phyloP scores from a whole-genome alignment of 2,888 invertebrate genomes.

The Orthonevra nobilis region DNA sequence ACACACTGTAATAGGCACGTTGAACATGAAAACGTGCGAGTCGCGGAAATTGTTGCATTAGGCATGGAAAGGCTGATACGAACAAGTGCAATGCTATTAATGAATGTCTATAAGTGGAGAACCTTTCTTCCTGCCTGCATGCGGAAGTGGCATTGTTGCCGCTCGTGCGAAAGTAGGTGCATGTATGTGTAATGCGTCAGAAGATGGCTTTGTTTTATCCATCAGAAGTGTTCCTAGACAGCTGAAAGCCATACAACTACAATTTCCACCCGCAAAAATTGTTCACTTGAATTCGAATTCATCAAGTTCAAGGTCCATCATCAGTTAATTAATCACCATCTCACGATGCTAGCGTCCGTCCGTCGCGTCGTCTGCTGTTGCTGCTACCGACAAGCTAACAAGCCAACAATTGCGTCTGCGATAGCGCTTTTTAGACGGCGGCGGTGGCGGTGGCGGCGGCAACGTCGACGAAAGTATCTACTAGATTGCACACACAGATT shows the following conservation, averaged over 20 bases:
- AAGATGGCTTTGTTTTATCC: no score
- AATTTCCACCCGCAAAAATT: conserved; percentile 29
- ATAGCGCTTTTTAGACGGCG: neutral
- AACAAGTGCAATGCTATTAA: conserved; percentile 62
- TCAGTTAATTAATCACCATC: conserved; percentile 61
- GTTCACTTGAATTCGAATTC: conserved; percentile 10
- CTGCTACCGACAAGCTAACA: no score
- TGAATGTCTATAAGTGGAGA: conserved; percentile 38
- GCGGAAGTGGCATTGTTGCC: conserved; percentile 48
- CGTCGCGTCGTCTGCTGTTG: no score
- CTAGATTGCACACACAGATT: conserved; percentile 43
- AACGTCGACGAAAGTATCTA: conserved; percentile 16
- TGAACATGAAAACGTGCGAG: conserved; percentile 66
- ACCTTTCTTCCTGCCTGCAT: conserved; percentile 30
- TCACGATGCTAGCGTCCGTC: conserved; percentile 28
- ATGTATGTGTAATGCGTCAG: no score
- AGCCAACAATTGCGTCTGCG: conserved; percentile 13
- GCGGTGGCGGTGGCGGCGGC: conserved; percentile 20
- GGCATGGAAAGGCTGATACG: conserved; percentile 32
- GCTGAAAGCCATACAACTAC: neutral
- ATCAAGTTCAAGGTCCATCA: conserved; percentile 64
- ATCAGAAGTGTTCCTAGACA: no score
- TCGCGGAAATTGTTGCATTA: conserved; percentile 61
- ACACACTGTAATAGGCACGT: conserved; percentile 29
- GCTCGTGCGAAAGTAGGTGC: no score